Percentiles rank a stretch among this genome's conserved stretches.
These are phyloP conservation scores for Enoplosus armatus DNA, from an alignment of 2,797 vertebrate genomes.

Conservation along the genomic window DNA sequence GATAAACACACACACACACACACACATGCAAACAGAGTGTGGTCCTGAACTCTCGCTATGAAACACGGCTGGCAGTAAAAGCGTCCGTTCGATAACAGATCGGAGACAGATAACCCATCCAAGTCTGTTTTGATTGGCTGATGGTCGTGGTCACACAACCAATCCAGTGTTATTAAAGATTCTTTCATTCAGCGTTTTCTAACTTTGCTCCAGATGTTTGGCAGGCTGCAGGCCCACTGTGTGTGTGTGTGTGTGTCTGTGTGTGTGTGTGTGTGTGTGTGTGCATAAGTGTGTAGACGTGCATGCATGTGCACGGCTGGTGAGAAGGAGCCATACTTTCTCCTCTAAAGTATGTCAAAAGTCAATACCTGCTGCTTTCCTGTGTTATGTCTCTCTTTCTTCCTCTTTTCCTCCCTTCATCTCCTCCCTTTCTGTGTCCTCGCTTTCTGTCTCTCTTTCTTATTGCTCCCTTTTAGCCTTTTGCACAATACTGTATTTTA, in stretches of 20 bases:
- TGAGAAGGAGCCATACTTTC: constrained; percentile 61
- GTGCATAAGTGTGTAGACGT: constrained; percentile 45
- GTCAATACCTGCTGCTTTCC: constrained; percentile 63
- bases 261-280: constrained; percentile 26
- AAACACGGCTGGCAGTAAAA: constrained; percentile 73
- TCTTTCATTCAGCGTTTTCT: constrained; percentile 84
- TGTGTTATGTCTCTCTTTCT: constrained; percentile 47
- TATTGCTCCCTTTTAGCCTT: constrained; percentile 26
- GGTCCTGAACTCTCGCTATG: constrained; percentile 52
- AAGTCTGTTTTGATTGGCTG: constrained; percentile 82
- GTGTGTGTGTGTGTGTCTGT: constrained; percentile 44
- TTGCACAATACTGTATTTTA: constrained; percentile 47
- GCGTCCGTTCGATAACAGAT: constrained; percentile 73
- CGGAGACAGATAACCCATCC: constrained; percentile 79
- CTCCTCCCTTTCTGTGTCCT: constrained; percentile 12
- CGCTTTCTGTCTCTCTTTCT: constrained; percentile 19
- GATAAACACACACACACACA: constrained; percentile 35
- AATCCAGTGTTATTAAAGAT: constrained; percentile 83
- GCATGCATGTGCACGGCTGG: constrained; percentile 53
- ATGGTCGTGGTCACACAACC: constrained; percentile 72
- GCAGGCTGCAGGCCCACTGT: constrained; percentile 64
- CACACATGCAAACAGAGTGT: constrained; percentile 45
- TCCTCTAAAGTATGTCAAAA: constrained; percentile 71
- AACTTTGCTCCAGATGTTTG: constrained; percentile 86
- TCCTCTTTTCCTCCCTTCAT: background rate